phyloP scores from a whole-genome alignment of 2,797 vertebrate genomes.

The Eupleurogrammus muticus region DNA sequence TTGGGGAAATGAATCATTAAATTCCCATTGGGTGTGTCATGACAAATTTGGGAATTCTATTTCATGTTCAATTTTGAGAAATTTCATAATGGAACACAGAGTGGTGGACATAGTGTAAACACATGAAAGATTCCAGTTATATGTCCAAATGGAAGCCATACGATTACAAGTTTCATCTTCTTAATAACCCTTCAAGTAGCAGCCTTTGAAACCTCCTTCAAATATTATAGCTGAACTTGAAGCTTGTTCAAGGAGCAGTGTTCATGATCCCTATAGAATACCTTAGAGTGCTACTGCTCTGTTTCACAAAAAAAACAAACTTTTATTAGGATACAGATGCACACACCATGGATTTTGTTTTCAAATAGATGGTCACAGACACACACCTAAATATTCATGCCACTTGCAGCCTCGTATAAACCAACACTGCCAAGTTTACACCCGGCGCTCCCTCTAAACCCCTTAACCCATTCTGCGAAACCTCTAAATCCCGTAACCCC shows the following conservation, averaged over 20 bases:
- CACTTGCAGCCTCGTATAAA: conserved; percentile 37
- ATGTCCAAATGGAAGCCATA: conserved; percentile 7
- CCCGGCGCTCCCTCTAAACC: conserved; percentile 38
- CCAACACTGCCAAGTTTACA: conserved; percentile 13
- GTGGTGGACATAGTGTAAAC: neutral
- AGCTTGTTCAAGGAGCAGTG: conserved; percentile 10
- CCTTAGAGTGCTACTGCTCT: conserved; percentile 38
- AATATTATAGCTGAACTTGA: conserved; percentile 6
- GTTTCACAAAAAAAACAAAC: conserved; percentile 48
- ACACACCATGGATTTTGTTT: conserved; percentile 47
- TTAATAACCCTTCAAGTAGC: conserved; percentile 6
- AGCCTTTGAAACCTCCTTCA: conserved; percentile 6
- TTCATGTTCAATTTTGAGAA: too few species aligned
- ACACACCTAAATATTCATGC: conserved; percentile 67
- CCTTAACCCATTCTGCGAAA: conserved; percentile 33
- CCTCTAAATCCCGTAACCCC: conserved; percentile 58
- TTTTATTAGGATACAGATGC: conserved; percentile 42
- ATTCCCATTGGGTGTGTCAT: neutral
- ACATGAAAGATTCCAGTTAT: neutral
- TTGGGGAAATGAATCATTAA: neutral
- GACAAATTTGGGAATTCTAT: neutral
- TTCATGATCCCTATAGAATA: conserved; percentile 33
- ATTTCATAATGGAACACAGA: neutral
- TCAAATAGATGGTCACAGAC: conserved; percentile 60
- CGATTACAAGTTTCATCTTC: neutral